Base-by-base conservation (phyloP, 2,888 invertebrate genomes). In the Helleia helle region DNA sequence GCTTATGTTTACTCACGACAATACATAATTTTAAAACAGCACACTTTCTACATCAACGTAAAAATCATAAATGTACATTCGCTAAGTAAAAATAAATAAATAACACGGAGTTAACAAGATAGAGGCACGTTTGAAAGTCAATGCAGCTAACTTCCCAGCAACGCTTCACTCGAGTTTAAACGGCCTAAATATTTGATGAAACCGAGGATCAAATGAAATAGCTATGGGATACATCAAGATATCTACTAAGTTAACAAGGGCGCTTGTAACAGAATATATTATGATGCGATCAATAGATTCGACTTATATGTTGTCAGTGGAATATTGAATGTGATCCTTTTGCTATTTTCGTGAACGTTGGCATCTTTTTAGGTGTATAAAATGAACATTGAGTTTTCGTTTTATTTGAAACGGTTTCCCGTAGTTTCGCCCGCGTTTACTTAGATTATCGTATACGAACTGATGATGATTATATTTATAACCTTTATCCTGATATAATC, bases 181-280 rank as follows among this genome's bases (percentile, higher is more conserved):
- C 67, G 68, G 56, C 60, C 66, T 81, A 71, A 81, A 83, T 83
- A 80, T 81, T 83, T 77, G 72, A 83, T 81, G 71, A 68, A 65
- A 66, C 62, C 70, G 67, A 61, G 71, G 76, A 83, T 80, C 74
- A 74, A 73, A 75, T 70, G 73, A 74, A 75, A 73, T 66, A 67
- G 68, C 68, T 59, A 68, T 59, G 58, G 62, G 61, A 59, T 65
- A 65, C 62, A 62, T 68, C 62, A 62, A 61, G 58, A 61, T 62
- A 61, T 63, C 60, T 55, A 55, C 67, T 59, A 59, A 61, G 69
- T 74, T 73, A 75, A 79, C 76, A 72, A 77, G 79, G 76, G 73
- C 68, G 63, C 71, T 74, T 70, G 70, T 67, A 67, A 59, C 61
- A 52, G 76, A 75, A 77, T 77, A 73, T 69, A 71, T 76, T 73